Percentiles rank a stretch among this genome's conserved stretches.
Conservation (phyloP, 2,797 vertebrate genomes). For the Mareca penelope region DNA sequence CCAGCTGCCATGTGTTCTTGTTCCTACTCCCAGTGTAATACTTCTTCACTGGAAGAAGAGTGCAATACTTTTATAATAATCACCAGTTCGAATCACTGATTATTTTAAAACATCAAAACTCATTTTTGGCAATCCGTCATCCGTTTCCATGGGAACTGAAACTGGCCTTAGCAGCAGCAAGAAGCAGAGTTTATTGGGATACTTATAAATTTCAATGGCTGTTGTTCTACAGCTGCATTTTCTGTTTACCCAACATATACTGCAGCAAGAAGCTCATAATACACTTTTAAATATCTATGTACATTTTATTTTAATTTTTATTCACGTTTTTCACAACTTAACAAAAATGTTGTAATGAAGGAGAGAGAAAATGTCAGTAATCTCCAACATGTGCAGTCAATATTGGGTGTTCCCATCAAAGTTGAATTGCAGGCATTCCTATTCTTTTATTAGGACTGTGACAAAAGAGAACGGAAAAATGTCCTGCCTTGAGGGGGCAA, state of each 20-base stretch:
- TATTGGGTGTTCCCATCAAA: not conserved
- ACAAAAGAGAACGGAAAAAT: not conserved
- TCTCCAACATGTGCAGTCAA: not conserved
- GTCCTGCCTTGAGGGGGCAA: not conserved
- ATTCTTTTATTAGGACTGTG: not conserved
- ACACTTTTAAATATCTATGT: not conserved
- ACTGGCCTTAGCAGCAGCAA: conserved; percentile 28
- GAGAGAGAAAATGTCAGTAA: not conserved
- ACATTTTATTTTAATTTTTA: conserved; percentile 17
- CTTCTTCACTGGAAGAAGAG: not conserved
- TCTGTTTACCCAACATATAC: conserved; percentile 54
- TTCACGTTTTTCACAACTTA: not conserved
- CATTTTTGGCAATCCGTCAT: conserved; percentile 58
- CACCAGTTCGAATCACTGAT: conserved; percentile 60
- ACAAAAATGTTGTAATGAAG: not conserved
- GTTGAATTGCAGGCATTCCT: not conserved
- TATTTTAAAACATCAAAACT: conserved; percentile 67
- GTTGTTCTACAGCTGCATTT: conserved; percentile 55
- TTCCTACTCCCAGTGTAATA: not conserved
- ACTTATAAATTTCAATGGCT: conserved; percentile 48
- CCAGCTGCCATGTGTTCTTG: conserved; percentile 29
- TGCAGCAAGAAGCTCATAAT: conserved; percentile 4
- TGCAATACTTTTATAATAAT: conserved; percentile 39
- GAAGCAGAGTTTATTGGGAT: conserved; percentile 61
- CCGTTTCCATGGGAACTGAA: conserved; percentile 69